phyloP scores from a whole-genome alignment of 2,797 vertebrate genomes.

The Nannoperca australis region DNA sequence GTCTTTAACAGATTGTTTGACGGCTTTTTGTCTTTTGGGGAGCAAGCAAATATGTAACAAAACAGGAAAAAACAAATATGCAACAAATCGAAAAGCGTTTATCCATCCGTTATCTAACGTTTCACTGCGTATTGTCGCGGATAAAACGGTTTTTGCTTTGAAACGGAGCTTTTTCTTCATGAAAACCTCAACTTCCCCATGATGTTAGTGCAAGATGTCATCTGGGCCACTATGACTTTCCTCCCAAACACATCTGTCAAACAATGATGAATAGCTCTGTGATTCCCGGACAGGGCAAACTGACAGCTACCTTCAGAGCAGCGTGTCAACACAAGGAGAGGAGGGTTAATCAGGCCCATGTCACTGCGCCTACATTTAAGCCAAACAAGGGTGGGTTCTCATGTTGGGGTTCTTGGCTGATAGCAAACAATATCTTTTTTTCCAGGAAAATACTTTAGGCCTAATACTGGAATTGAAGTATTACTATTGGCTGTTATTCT shows the following conservation, averaged over 20 bases:
- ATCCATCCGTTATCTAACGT: neutral
- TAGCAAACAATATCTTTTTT: constrained; percentile 1
- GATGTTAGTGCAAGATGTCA: constrained; percentile 28
- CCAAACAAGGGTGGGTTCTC: constrained; percentile 11
- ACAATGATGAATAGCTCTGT: constrained; percentile 74
- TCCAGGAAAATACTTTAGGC: neutral
- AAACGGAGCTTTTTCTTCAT: neutral
- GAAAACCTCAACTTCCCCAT: neutral
- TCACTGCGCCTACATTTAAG: constrained; percentile 54
- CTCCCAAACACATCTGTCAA: constrained; percentile 71
- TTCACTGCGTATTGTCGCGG: neutral
- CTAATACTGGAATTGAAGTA: constrained; percentile 31
- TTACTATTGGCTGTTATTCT: constrained; percentile 11
- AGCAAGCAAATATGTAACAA: neutral
- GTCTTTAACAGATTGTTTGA: neutral
- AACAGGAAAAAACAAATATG: neutral
- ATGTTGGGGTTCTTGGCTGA: constrained; percentile 11
- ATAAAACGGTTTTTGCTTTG: neutral
- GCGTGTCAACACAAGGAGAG: constrained; percentile 73
- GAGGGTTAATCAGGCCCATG: constrained; percentile 79
- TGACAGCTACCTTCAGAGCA: constrained; percentile 78
- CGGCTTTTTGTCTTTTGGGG: neutral
- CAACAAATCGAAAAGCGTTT: neutral
- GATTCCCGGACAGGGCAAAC: constrained; percentile 68
- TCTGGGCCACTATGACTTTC: constrained; percentile 47